phyloP scores from a whole-genome alignment of 2,797 vertebrate species.

The Prionace glauca region DNA sequence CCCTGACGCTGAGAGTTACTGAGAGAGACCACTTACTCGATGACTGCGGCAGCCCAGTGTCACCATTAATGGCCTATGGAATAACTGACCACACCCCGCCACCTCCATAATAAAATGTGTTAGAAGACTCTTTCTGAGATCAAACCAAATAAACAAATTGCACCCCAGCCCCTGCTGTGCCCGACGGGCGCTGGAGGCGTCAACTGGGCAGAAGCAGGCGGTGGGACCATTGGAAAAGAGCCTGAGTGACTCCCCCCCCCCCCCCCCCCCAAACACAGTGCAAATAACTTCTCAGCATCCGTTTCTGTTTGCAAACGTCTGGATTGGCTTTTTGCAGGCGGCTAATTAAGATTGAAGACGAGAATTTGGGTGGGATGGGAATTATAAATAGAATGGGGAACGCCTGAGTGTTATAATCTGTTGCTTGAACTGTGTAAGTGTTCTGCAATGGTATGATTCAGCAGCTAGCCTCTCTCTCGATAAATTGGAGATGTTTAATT shows the following conservation, averaged over 20 bases:
- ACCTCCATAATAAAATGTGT: no score
- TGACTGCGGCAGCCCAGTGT: background rate
- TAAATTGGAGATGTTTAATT: no score
- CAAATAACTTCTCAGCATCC: background rate
- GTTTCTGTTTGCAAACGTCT: background rate
- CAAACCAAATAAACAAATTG: no score
- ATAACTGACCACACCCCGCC: background rate
- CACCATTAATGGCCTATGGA: background rate
- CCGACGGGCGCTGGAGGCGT: no score
- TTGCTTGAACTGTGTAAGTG: background rate
- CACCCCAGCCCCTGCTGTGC: no score
- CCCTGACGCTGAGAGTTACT: no score
- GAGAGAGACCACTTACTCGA: background rate
- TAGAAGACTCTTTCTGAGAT: no score
- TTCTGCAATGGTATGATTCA: no score
- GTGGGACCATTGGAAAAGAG: no score
- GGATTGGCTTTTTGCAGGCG: background rate
- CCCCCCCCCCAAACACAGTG: background rate
- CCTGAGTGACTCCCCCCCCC: no score
- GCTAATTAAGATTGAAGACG: background rate
- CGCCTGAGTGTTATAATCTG: background rate
- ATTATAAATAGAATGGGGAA: background rate
- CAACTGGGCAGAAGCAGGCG: no score
- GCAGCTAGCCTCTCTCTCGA: no score
- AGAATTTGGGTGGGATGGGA: background rate